Conservation (phyloP, 1,140 invertebrate genomes). For the Varroa destructor region DNA sequence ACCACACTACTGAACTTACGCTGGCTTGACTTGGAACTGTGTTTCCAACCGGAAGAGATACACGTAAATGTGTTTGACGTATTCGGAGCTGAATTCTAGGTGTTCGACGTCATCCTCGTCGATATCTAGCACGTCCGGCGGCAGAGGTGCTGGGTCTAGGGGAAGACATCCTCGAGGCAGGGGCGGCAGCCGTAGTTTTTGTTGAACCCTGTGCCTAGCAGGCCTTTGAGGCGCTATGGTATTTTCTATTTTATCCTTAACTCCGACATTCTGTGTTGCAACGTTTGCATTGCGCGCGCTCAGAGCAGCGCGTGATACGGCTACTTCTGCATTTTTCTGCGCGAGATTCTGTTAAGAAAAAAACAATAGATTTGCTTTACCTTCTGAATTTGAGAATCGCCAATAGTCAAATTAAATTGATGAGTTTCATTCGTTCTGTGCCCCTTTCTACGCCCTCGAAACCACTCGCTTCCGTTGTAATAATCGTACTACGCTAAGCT, state of each 20-base stretch:
- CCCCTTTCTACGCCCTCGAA: too few relatives aligned
- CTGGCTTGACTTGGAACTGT: conserved; percentile 29
- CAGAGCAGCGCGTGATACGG: background rate
- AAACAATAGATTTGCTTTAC: background rate
- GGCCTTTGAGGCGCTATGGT: background rate
- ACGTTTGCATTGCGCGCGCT: conserved; percentile 16
- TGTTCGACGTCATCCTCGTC: conserved; percentile 60
- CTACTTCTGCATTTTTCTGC: background rate
- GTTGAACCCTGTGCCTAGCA: background rate
- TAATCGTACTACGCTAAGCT: too few relatives aligned
- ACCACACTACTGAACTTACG: background rate
- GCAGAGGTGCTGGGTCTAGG: conserved; percentile 28
- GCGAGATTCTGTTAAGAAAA: background rate
- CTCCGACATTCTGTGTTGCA: background rate
- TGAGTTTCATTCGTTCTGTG: background rate
- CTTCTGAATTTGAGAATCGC: background rate
- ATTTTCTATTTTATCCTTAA: background rate
- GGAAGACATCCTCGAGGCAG: background rate
- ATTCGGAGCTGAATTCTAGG: conserved; percentile 61
- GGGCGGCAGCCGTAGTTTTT: background rate
- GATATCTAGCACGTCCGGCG: conserved; percentile 47
- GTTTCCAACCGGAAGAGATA: conserved; percentile 62
- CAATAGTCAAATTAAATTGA: background rate
- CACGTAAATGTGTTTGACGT: conserved; percentile 68
- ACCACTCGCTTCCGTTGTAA: too few relatives aligned